Conservation (phyloP, 2,888 invertebrate species). For the Xanthorhoe spadicearia region DNA sequence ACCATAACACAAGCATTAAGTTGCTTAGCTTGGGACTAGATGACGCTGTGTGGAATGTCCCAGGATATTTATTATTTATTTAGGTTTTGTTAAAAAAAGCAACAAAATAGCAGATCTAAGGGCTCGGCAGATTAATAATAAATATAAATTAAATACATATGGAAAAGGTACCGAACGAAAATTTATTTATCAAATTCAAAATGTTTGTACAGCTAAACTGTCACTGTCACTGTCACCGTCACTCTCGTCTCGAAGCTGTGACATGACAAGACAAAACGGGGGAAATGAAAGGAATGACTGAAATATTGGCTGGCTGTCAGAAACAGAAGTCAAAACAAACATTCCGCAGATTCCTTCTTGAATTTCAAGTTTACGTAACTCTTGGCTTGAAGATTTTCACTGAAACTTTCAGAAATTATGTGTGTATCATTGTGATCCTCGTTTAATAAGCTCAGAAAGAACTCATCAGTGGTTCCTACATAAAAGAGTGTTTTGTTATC, state of each 20-base stretch:
- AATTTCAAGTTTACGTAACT: slow-evolving; percentile 39
- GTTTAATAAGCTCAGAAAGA: background rate
- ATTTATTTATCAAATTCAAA: background rate
- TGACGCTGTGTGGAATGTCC: too few relatives aligned
- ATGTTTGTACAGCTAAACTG: background rate
- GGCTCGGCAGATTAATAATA: too few relatives aligned
- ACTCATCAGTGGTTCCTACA: slow-evolving; percentile 5
- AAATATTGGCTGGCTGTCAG: slow-evolving; percentile 7
- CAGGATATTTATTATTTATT: too few relatives aligned
- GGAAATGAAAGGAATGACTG: background rate
- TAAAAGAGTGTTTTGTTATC: background rate
- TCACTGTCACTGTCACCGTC: background rate
- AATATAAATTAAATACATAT: too few relatives aligned
- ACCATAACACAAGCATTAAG: too few relatives aligned
- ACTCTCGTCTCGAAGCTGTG: background rate
- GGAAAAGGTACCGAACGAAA: background rate
- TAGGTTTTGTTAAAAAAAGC: too few relatives aligned
- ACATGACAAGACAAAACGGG: background rate
- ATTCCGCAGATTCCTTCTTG: slow-evolving; percentile 30
- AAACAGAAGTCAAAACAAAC: slow-evolving; percentile 36
- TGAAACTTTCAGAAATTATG: slow-evolving; percentile 1
- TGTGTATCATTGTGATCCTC: background rate
- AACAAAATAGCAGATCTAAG: too few relatives aligned
- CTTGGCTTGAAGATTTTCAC: slow-evolving; percentile 7
- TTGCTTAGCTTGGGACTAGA: too few relatives aligned